phyloP scores from a whole-genome alignment of 2,888 invertebrate genomes.

The Drosophila ochracea region DNA sequence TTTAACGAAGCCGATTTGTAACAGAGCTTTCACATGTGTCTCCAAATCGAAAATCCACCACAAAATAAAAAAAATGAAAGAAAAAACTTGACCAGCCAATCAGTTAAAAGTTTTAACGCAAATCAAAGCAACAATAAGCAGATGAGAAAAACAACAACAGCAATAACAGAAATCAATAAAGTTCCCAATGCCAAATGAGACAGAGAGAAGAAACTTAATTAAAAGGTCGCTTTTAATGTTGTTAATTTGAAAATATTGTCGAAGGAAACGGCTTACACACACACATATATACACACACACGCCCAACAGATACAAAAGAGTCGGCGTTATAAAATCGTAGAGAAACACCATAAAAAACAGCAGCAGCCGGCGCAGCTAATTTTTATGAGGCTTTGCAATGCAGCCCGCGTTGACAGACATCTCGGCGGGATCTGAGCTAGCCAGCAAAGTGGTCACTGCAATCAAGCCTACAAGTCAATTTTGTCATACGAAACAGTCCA shows the following conservation, averaged over 20 bases:
- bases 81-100: slow-evolving; percentile 54
- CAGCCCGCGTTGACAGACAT: slow-evolving; percentile 75
- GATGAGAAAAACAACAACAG: slow-evolving; percentile 27
- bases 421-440: slow-evolving; percentile 71
- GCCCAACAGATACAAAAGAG: slow-evolving; percentile 51
- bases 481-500: slow-evolving; percentile 41
- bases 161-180: slow-evolving; percentile 73
- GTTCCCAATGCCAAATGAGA: slow-evolving; percentile 72
- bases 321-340: slow-evolving; percentile 64
- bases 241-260: slow-evolving; percentile 81
- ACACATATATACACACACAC: slow-evolving; percentile 35
- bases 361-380: slow-evolving; percentile 67
- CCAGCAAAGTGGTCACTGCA: slow-evolving; percentile 36
- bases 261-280: slow-evolving; percentile 71
- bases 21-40: slow-evolving; percentile 77
- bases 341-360: slow-evolving; percentile 73
- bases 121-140: slow-evolving; percentile 40
- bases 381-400: slow-evolving; percentile 67
- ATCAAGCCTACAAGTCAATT: slow-evolving; percentile 63
- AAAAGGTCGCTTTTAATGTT: slow-evolving; percentile 79
- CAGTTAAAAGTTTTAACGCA: slow-evolving; percentile 63
- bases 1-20: slow-evolving; percentile 77
- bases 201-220: slow-evolving; percentile 75
- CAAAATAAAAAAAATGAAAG: slow-evolving; percentile 24
- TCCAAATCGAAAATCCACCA: slow-evolving; percentile 44